Percentiles rank a stretch among this genome's conserved stretches.
Conservation (phyloP, 2,797 vertebrate species). For the Sylvilagus floridanus region DNA sequence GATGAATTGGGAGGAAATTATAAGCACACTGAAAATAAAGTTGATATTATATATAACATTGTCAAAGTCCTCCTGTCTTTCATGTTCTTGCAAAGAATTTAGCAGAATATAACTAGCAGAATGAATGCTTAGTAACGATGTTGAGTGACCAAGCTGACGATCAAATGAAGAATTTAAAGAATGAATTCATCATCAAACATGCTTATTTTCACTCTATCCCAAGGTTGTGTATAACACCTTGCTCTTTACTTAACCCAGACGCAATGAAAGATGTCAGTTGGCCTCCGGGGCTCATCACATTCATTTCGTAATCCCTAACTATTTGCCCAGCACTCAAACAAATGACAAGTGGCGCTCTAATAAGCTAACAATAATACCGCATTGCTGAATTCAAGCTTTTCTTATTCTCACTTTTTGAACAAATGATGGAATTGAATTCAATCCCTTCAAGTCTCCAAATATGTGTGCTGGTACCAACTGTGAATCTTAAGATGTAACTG, state of each 20-base stretch:
- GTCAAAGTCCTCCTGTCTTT: not conserved
- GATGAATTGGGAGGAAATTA: conserved; percentile 51
- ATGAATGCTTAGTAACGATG: conserved; percentile 39
- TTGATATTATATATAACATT: not conserved
- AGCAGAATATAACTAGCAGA: not conserved
- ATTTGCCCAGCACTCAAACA: not conserved
- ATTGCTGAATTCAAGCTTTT: not conserved
- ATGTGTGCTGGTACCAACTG: not conserved
- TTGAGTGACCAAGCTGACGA: not conserved
- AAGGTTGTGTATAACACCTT: conserved; percentile 12
- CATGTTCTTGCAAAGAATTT: conserved; percentile 26
- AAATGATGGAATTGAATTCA: not conserved
- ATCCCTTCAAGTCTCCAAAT: conserved; percentile 7
- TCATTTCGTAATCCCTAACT: not conserved
- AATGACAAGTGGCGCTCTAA: not conserved
- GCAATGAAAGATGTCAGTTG: not conserved
- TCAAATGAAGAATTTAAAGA: conserved; percentile 46
- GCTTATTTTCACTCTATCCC: conserved; percentile 8
- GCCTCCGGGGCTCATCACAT: not conserved
- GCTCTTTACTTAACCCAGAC: not conserved
- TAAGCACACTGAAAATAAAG: not conserved
- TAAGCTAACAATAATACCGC: no score
- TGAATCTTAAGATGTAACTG: not conserved
- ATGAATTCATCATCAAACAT: not conserved
- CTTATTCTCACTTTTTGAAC: not conserved